Evolutionary conservation across 2,888 invertebrate genomes (phyloP), one percentile per base, ranked within the genome.

Genomic region (Meteorus cinctellus): DNA sequence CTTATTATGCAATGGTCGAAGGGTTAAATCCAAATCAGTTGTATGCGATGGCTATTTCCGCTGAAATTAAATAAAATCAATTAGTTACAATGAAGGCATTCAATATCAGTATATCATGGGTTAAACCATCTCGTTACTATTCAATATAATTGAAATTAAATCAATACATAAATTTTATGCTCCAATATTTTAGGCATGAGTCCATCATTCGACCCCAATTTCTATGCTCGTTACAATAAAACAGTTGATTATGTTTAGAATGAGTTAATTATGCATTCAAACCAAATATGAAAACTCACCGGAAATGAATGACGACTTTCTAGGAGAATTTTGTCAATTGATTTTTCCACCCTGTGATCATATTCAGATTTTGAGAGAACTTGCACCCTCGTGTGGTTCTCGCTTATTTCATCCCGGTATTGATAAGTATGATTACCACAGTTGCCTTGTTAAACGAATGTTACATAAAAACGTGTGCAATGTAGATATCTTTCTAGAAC

Each of bases 21-120:
- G 41, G 12, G 12, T 41, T 41, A 41, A 41, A 76, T 65, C 36
- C 27, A 68, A 51, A 31, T 70, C n/a, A 48, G 34, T 14, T 36
- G 29, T 29, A 16, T 48, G 48, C 3, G n/a, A 19, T 8, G 1
- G 24, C n/a, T 19, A 8, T 8, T n/a, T 6, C 4, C 48, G 6
- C 55, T 55, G 19, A 55, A 4, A 55, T 55, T 55, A 4, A 5
- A 48, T 48, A 4, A n/a, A 1, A 16, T n/a, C 4, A 16, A 16
- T 55, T 19, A 2, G 6, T 55, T 19, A 55, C 2, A 6, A 55
- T 0, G 1, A 19, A 55, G 4, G 3, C 6, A 16, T 19, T 10
- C n/a, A 55, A 19, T 19, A n/a, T 19, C 16, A n/a, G 16, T 48
- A 1, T n/a, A 48, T n/a, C 4, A 5, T 41, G 12, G 8, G 41